Percentiles rank a stretch among this genome's conserved stretches.
Conservation (phyloP, 2,888 invertebrate species). For the Anodontia alba region DNA sequence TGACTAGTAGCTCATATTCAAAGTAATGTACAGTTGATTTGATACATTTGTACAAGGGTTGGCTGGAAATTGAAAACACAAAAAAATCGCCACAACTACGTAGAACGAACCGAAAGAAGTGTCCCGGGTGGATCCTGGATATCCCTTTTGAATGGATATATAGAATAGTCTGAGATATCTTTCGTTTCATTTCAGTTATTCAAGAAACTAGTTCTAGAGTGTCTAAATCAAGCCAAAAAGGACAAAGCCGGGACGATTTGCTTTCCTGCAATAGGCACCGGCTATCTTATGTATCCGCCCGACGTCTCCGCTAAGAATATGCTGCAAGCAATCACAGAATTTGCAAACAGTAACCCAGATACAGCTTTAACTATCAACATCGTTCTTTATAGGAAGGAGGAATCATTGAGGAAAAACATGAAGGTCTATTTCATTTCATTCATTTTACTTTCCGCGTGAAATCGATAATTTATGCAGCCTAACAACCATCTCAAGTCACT, state of each 20-base stretch:
- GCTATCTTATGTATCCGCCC: constrained; percentile 65
- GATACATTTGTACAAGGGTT: no score
- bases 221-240: constrained; percentile 48
- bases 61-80: no score
- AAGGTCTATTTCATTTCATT: constrained; percentile 7
- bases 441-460: no score
- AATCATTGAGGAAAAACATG: constrained; percentile 16
- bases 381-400: constrained; percentile 52
- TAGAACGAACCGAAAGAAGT: no score
- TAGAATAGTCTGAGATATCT: no score
- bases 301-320: constrained; percentile 62
- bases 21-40: no score
- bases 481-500: no score
- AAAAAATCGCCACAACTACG: no score
- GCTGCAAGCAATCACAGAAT: constrained; percentile 62
- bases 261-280: constrained; percentile 75
- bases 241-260: constrained; percentile 58
- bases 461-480: no score
- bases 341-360: constrained; percentile 37
- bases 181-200: background rate
- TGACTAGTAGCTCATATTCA: no score
- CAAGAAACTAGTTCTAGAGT: constrained; percentile 32
- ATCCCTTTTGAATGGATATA: no score
- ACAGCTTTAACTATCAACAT: constrained; percentile 57
- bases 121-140: no score